Evolutionary conservation across 2,888 invertebrate genomes (phyloP), one percentile per base, ranked within the genome.

Genomic region (Chymomyza procnemis): DNA sequence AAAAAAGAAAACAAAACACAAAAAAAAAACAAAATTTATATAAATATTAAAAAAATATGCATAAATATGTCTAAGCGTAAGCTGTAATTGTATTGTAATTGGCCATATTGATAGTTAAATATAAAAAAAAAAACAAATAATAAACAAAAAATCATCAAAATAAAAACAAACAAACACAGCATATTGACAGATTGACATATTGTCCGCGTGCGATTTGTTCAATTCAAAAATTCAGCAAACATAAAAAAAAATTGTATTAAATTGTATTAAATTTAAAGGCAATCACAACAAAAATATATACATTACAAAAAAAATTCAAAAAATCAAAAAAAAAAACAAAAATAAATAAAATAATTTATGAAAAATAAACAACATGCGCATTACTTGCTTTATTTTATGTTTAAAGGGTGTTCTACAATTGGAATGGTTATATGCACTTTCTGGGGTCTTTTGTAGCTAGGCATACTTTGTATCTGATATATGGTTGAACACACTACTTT

Each of bases 51-150:
- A n/a, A n/a, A n/a, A n/a, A 26, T 26, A 68, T 59, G 56, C 48
- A 50, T 58, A 64, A 21, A 41, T 22, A 46, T 22, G 12, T 71
- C 61, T 75, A 80, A 80, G 84, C 76, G 71, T 86, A 86, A 81
- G 74, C 85, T 80, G 82, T 79, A 86, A 86, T 76, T 85, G 82
- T 83, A 85, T 81, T 87, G 84, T 87, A 86, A 87, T 86, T 88
- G 89, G 89, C 89, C 89, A 89, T 89, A 89, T 88, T 89, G 80
- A 89, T 89, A 89, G 84, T 85, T 85, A 82, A 85, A 85, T 85
- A 87, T 83, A 86, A 75, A 81, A 70, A 76, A 69, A 62, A 65
- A 59, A 60, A 78, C 68, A 69, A 54, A 67, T 71, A 73, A 67
- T 56, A 67, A 61, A 57, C 55, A 41, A n/a, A n/a, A n/a, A n/a